phyloP scores from a whole-genome alignment of 92 coral and sea anemone species.

The Porites evermanni region DNA sequence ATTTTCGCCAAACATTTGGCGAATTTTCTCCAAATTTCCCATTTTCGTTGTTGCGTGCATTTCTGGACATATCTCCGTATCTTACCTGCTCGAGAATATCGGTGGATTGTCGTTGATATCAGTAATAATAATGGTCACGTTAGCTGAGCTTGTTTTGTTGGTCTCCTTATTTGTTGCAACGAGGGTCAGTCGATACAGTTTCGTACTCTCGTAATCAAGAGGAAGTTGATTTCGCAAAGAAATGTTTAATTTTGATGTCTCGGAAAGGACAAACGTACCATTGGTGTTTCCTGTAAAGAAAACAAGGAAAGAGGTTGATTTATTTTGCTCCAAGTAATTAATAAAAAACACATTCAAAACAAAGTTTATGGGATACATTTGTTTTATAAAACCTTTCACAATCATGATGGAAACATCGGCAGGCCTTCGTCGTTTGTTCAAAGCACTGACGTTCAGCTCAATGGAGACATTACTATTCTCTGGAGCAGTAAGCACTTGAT shows the following conservation, averaged over 20 bases:
- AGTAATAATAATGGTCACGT: slow-evolving; percentile 24
- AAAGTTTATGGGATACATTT: too few species aligned
- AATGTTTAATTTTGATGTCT: slow-evolving; percentile 28
- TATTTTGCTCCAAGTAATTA: background rate
- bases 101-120: slow-evolving; percentile 66
- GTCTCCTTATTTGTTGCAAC: slow-evolving; percentile 54
- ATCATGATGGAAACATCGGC: slow-evolving; percentile 27
- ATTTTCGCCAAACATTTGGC: too few species aligned
- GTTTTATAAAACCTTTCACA: slow-evolving; percentile 6
- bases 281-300: slow-evolving; percentile 53
- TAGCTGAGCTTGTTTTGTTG: slow-evolving; percentile 27
- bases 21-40: too few species aligned
- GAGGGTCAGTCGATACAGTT: slow-evolving; percentile 20
- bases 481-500: background rate
- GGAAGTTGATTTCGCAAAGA: slow-evolving; percentile 38
- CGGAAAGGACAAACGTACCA: slow-evolving; percentile 43
- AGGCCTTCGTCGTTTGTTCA: slow-evolving; percentile 19
- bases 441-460: slow-evolving; percentile 29
- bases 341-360: background rate
- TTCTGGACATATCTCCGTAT: background rate
- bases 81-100: slow-evolving; percentile 40
- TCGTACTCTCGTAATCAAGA: slow-evolving; percentile 40
- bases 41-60: background rate
- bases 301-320: background rate
- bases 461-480: slow-evolving; percentile 35